Percentiles rank a stretch among this genome's conserved stretches.
These are phyloP conservation scores for human DNA, from an alignment of 2,113 vertebrate genomes.

Conservation along the genomic window DNA sequence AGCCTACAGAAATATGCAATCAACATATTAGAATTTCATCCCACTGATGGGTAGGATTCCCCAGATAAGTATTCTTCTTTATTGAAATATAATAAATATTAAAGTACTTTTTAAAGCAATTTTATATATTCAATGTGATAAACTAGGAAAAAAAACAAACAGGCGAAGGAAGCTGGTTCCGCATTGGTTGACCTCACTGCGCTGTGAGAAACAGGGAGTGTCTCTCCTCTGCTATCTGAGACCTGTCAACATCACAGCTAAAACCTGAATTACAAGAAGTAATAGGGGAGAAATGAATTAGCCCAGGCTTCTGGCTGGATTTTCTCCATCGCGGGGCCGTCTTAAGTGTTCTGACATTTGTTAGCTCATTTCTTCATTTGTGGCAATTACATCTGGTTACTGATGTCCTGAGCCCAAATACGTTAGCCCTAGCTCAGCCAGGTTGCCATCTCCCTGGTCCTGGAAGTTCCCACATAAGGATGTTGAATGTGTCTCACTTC, in stretches of 20 bases:
- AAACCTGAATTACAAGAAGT: neutral
- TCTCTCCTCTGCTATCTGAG: neutral
- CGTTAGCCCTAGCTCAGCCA: neutral
- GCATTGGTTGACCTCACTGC: neutral
- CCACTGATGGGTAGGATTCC: neutral
- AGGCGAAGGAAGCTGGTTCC: neutral
- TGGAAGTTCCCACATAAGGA: conserved; percentile 6
- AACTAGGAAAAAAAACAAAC: neutral
- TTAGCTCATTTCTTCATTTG: neutral
- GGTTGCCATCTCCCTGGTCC: neutral
- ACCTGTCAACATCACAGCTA: neutral
- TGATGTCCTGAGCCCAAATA: neutral
- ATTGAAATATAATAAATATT: neutral
- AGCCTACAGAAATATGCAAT: neutral
- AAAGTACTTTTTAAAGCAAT: neutral
- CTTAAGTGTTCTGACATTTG: neutral
- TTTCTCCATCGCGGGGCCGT: neutral
- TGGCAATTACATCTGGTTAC: neutral
- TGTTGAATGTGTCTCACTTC: conserved; percentile 3
- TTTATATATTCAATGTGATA: neutral
- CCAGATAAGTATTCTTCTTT: neutral
- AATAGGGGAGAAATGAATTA: neutral
- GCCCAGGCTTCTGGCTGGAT: neutral
- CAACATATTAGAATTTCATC: neutral
- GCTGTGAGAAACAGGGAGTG: neutral